Conservation (phyloP, 2,797 vertebrate genomes). For the Salmo trutta region DNA sequence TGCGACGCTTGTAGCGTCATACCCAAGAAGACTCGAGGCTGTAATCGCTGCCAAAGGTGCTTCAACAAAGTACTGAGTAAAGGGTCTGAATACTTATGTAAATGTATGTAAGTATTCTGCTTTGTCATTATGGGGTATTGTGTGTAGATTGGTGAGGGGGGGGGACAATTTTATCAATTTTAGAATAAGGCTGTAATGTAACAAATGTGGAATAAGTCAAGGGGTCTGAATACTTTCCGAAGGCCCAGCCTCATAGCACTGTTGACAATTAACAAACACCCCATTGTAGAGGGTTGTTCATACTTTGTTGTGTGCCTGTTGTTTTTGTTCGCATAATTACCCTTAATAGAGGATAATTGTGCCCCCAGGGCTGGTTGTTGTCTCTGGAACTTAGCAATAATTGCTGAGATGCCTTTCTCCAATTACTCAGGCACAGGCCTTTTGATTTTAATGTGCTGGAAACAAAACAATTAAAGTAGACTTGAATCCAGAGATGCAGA, state of each 20-base stretch:
- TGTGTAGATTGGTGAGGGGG: no score
- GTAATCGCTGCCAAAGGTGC: no score
- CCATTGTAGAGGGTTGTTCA: neutral
- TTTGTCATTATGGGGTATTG: no score
- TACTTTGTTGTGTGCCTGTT: neutral
- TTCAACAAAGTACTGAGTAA: no score
- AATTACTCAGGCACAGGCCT: conserved; percentile 14
- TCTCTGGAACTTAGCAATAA: conserved; percentile 44
- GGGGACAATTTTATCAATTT: no score
- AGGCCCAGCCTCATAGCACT: neutral
- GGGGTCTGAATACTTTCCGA: no score
- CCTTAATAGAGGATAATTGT: conserved; percentile 49
- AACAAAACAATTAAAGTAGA: conserved; percentile 25
- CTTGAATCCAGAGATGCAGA: conserved; percentile 25
- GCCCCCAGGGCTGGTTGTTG: conserved; percentile 35
- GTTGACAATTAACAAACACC: neutral
- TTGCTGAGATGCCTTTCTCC: conserved; percentile 34
- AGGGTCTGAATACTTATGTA: no score
- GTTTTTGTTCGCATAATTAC: conserved; percentile 49
- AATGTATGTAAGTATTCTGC: no score
- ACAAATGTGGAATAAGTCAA: no score
- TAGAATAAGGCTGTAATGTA: no score
- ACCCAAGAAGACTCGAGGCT: no score
- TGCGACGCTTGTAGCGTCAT: no score
- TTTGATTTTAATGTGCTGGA: conserved; percentile 40